Evolutionary conservation across 2,888 invertebrate species (phyloP).

Genomic region (Dasypolia templi): DNA sequence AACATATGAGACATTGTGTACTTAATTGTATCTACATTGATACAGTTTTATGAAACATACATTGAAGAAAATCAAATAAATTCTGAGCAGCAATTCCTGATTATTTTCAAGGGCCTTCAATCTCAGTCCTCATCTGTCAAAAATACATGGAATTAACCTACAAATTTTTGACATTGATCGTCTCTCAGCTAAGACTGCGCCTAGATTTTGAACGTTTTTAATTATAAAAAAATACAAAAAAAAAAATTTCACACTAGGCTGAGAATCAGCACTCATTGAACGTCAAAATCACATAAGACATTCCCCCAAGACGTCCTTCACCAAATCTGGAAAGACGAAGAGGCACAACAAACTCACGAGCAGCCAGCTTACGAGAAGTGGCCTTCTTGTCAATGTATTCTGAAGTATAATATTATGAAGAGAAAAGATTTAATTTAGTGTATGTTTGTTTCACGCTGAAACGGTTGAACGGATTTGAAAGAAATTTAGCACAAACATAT

Average conservation of each 20-base stretch:
- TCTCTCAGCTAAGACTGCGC: background rate
- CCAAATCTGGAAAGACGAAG: too few species aligned
- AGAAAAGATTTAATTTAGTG: too few species aligned
- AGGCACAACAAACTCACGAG: background rate
- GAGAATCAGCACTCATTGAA: background rate
- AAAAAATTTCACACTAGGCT: background rate
- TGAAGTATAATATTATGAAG: too few species aligned
- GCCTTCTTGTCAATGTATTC: background rate
- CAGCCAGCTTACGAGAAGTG: background rate
- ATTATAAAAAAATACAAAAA: too few species aligned
- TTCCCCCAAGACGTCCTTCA: background rate
- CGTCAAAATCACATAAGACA: background rate
- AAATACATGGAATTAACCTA: background rate
- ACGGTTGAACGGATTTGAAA: too few species aligned
- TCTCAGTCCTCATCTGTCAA: background rate
- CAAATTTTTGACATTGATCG: background rate
- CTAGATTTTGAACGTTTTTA: background rate
- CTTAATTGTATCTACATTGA: background rate
- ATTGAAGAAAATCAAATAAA: background rate
- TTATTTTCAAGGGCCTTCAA: background rate
- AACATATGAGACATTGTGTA: background rate
- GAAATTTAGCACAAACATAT: too few species aligned
- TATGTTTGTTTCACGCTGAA: too few species aligned
- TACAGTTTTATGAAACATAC: background rate
- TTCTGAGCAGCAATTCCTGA: background rate